Evolutionary conservation across 2,888 invertebrate genomes (phyloP).

Genomic region (Thyatira batis): DNA sequence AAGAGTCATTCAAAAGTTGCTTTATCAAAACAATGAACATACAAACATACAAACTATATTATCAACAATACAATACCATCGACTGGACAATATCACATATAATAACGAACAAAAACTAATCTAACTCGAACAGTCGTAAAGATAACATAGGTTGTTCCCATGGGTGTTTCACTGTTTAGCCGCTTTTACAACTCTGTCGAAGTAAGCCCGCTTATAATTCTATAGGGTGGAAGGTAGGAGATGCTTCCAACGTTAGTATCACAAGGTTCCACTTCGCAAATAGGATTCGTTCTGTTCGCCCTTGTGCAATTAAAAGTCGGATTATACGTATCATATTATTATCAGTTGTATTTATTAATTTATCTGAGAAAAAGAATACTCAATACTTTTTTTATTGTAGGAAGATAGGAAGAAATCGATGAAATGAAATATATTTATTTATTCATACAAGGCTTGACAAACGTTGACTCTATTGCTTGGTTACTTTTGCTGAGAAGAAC

Average conservation of each 20-base stretch:
- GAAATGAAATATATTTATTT: no score
- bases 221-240: slow-evolving; percentile 21
- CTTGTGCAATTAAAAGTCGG: slow-evolving; percentile 36
- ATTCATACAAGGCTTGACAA: no score
- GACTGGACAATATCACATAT: slow-evolving; percentile 50
- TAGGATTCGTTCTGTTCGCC: slow-evolving; percentile 19
- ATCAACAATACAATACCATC: slow-evolving; percentile 26
- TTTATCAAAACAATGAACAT: no score
- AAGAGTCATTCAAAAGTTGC: no score
- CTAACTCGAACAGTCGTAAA: slow-evolving; percentile 69
- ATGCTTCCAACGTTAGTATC: slow-evolving; percentile 18
- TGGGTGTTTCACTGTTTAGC: slow-evolving; percentile 59
- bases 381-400: no score
- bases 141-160: slow-evolving; percentile 64
- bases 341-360: not conserved
- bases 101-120: slow-evolving; percentile 75
- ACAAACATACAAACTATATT: no score
- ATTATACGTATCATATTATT: slow-evolving; percentile 26
- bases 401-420: no score
- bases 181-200: slow-evolving; percentile 57
- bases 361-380: no score
- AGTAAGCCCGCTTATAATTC: slow-evolving; percentile 44
- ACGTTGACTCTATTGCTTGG: no score
- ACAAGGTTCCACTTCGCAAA: slow-evolving; percentile 32
- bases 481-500: no score